A percentile compares a stretch with the other conserved stretches of the same genome.
phyloP scores from a whole-genome alignment of 2,888 invertebrate species.

The Arrhopalites spinosus region DNA sequence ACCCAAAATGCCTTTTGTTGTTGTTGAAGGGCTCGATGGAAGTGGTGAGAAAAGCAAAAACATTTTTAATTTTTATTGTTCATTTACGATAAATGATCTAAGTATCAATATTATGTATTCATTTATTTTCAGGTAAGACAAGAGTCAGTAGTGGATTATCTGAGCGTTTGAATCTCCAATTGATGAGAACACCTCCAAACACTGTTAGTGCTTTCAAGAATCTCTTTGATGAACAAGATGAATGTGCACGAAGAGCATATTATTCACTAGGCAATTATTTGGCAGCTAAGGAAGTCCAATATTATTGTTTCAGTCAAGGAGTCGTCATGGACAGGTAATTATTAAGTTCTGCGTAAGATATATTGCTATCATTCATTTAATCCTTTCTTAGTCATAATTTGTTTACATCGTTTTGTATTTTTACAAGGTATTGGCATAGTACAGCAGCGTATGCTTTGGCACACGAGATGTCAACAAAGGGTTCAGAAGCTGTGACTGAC shows the following conservation, averaged over 20 bases:
- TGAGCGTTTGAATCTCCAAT: conserved; percentile 57
- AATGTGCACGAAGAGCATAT: conserved; percentile 59
- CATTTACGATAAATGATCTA: no score
- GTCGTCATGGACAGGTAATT: conserved; percentile 62
- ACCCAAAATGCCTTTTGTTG: conserved; percentile 60
- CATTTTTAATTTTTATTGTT: neutral
- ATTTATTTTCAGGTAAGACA: conserved; percentile 59
- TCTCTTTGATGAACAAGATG: conserved; percentile 59
- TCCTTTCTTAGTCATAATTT: neutral
- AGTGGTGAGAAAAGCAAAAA: conserved; percentile 58
- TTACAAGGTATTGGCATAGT: conserved; percentile 62
- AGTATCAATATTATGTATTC: neutral
- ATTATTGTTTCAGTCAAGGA: conserved; percentile 58
- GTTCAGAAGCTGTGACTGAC: conserved; percentile 56
- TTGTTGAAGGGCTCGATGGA: conserved; percentile 63
- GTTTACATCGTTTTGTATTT: no score
- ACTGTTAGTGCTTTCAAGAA: conserved; percentile 58
- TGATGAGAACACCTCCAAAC: conserved; percentile 61
- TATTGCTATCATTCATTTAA: neutral
- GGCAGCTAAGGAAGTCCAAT: conserved; percentile 59
- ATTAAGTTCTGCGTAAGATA: neutral
- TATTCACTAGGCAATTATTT: conserved; percentile 63
- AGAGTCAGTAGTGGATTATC: conserved; percentile 59
- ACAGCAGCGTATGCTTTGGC: conserved; percentile 62
- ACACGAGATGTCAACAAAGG: conserved; percentile 57